Evolutionary conservation across 2,797 vertebrate genomes (phyloP), one percentile per base, ranked within the genome.

Genomic region (Ctenosaura bakeri): DNA sequence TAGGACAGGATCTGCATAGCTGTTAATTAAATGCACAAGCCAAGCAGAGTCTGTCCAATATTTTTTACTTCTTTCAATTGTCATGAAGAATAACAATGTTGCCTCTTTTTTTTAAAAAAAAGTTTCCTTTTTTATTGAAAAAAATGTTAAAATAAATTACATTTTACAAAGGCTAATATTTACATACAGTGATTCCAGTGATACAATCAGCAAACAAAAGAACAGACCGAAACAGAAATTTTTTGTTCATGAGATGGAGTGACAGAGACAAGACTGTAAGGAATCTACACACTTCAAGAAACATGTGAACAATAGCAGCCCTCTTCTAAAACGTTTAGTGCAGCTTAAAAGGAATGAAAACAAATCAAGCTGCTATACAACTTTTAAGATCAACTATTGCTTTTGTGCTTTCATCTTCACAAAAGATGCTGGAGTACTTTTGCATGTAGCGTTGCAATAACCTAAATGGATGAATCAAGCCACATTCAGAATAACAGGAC

Each of bases 121-220:
- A 38, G 1, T 16, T 59, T 95, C 84, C 89, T 1, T 24, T 93
- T 98, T 98, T 98, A 98, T 98, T 98, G 95, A 93, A 97, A 98
- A 97, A 97, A 97, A 97, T 94, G 96, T 97, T 96, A 97, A 97
- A 98, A 98, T 98, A 98, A 98, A 97, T 98, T 98, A 98, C 96
- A 97, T 95, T 95, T 95, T 96, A 95, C 94, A 94, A 94, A 94
- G 94, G 94, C 94, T 93, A 95, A 93, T 95, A 96, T 96, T 94
- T 97, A 96, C 96, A 97, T 94, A 97, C 96, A 97, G 96, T 96
- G 92, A 96, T 95, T 96, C 95, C 94, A 95, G 96, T 95, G 96
- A 95, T 90, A 93, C 89, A 90, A 95, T 94, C 92, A 94, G 90
- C 88, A 77, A 95, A 96, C 80, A 93, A 93, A 84, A 94, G 85